Base-by-base conservation (phyloP, 2,888 invertebrate species). In the Torymus aiolomorphi region DNA sequence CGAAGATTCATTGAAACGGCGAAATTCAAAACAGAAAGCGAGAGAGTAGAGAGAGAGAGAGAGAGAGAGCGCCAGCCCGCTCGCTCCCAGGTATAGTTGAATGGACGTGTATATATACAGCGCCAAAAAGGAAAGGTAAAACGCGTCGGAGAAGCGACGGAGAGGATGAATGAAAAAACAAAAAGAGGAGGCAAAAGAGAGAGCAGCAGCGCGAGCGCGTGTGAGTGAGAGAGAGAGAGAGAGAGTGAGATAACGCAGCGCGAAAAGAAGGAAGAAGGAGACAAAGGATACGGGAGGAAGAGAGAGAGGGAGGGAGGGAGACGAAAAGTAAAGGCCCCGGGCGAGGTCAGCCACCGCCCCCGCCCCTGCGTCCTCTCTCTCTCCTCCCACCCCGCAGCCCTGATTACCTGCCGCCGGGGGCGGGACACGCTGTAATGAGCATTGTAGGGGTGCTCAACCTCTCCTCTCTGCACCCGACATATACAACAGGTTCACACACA, bases 321-420 rank as follows among this genome's bases (percentile, higher is more conserved):
- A 69, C 76, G 81, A 80, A 87, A 85, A 85, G 88, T 84, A 86
- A 85, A 86, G 88, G 88, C 90, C 86, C 86, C 87, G 86, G 89
- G 90, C 90, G 90, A 90, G 90, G 90, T 90, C 90, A 89, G 87
- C 89, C 85, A 86, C 87, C 88, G 87, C 89, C 89, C 88, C 85
- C 87, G 84, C 84, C 85, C 83, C 72, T 71, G 67, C 74, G 70
- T 49, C 83, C 85, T 84, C 82, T 82, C 82, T 83, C 83, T 82
- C 84, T 66, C 84, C 84, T 84, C 84, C 83, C 83, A 82, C 84
- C 84, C 84, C 83, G 83, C 42, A 42, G 83, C 85, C 88, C 89
- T 88, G 89, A 89, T 90, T 89, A 88, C 87, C 88, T 86, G 88
- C 88, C 87, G 89, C 88, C 88, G 88, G 87, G 88, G 89, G 89